Percentiles rank a stretch among this genome's conserved stretches.
Evolutionary conservation across 2,797 vertebrate genomes (phyloP).

Genomic region (Falco naumanni): DNA sequence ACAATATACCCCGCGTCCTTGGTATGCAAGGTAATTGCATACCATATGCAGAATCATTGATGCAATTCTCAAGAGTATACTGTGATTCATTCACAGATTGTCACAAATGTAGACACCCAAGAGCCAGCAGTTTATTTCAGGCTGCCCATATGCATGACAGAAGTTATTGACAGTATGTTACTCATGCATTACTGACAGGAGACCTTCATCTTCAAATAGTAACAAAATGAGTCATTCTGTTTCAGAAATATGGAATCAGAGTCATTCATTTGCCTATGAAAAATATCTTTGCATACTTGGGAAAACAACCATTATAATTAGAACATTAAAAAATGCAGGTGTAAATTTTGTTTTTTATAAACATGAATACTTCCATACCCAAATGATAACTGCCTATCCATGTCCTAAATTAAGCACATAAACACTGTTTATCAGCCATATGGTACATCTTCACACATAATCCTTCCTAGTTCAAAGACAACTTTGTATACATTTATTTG

Average conservation of each 20-base stretch:
- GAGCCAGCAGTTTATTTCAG: constrained; percentile 62
- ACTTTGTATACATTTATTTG: background rate
- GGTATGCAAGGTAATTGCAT: constrained; percentile 11
- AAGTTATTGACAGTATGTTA: constrained; percentile 4
- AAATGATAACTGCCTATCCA: background rate
- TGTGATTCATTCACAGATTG: constrained; percentile 60
- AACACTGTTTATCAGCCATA: background rate
- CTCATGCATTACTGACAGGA: constrained; percentile 15
- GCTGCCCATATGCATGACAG: constrained; percentile 27
- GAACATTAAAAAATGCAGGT: background rate
- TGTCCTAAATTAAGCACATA: constrained; percentile 1
- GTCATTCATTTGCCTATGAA: background rate
- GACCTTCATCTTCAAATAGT: constrained; percentile 27
- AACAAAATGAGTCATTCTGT: constrained; percentile 23
- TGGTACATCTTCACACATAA: background rate
- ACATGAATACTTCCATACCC: background rate
- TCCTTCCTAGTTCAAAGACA: background rate
- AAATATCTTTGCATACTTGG: background rate
- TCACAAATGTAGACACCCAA: constrained; percentile 49
- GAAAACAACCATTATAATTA: background rate
- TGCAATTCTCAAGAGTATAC: constrained; percentile 45
- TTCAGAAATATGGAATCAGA: constrained; percentile 15
- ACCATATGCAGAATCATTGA: constrained; percentile 22
- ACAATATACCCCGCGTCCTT: background rate
- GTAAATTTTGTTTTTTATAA: background rate